Base-by-base conservation (phyloP, 2,797 vertebrate genomes). In the Karalla daura region DNA sequence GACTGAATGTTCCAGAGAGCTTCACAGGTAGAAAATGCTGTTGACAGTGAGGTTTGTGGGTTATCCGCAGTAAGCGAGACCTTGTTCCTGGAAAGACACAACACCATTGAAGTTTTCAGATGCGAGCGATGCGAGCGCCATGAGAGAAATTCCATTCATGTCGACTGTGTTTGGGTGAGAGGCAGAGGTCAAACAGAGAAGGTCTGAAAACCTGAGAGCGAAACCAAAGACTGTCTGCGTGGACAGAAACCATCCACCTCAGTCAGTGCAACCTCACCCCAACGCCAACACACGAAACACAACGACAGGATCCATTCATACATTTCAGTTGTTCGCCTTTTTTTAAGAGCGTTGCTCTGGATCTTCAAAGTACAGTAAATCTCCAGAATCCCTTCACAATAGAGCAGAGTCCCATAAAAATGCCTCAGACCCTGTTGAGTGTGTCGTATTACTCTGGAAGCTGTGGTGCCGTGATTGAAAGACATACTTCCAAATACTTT, bases 361-460 rank as follows among this genome's bases (percentile, higher is more conserved):
- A 74, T 50, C 44, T 58, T 63, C 30, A 49, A 44, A 62, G 37
- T 61, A 60, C 41, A 52, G 18, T 72, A 66, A 72, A 80, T 77
- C 62, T 56, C 28, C 43, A 59, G 49, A 80, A 72, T 44, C 20
- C 1, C 8, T 45, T 67, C 41, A 72, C 43, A 81, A 43, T 41
- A 21, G 49, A 78, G 61, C 51, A 24, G n/a, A 77, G 56, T 62
- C 73, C 35, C 60, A 78, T 71, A 78, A 83, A 78, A 83, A 74
- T 66, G 47, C 61, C 27, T 59, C 12, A 5, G 35, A 58, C 50
- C 62, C 77, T 52, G 60, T 35, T 49, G 69, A 76, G 69, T 66
- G 78, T 65, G 66, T 85, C 78, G 32, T 79, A 72, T 85, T 87
- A 46, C 63, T 78, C 45, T 72, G 67, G 53, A 80, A 74, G 66